phyloP scores from a whole-genome alignment of 35 echinoderm and acorn worm species.

The Anneissia japonica region DNA sequence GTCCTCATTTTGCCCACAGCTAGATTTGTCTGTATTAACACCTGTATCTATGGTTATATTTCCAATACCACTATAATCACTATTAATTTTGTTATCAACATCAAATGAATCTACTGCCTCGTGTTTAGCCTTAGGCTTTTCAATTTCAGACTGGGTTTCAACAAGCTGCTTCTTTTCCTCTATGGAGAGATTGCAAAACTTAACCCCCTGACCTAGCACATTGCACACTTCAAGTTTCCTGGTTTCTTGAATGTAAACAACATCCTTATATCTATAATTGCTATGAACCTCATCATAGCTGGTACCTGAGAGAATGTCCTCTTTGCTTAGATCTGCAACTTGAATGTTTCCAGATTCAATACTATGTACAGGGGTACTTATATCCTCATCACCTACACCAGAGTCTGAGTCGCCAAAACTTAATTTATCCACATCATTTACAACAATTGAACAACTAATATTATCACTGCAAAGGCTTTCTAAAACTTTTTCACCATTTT shows the following conservation, averaged over 20 bases:
- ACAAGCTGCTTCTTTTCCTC: background rate
- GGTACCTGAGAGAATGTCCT: background rate
- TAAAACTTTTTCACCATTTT: background rate
- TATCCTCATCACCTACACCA: background rate
- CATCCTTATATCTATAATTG: no score
- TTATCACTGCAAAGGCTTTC: background rate
- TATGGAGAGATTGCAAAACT: background rate
- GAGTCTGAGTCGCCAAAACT: background rate
- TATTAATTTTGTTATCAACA: background rate
- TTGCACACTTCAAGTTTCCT: background rate
- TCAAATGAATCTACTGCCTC: background rate
- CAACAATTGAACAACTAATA: background rate
- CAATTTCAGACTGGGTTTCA: background rate
- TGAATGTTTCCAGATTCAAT: background rate
- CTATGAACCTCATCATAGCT: background rate
- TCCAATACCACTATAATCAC: background rate
- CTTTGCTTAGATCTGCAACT: background rate
- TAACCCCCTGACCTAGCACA: background rate
- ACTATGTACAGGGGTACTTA: background rate
- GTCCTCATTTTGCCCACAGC: background rate
- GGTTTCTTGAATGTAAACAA: background rate
- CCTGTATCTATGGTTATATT: background rate
- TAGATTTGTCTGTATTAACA: background rate
- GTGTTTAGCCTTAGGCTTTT: background rate
- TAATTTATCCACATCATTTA: background rate